Evolutionary conservation across 1,140 invertebrate species (phyloP).

Genomic region (Planococcus citri): DNA sequence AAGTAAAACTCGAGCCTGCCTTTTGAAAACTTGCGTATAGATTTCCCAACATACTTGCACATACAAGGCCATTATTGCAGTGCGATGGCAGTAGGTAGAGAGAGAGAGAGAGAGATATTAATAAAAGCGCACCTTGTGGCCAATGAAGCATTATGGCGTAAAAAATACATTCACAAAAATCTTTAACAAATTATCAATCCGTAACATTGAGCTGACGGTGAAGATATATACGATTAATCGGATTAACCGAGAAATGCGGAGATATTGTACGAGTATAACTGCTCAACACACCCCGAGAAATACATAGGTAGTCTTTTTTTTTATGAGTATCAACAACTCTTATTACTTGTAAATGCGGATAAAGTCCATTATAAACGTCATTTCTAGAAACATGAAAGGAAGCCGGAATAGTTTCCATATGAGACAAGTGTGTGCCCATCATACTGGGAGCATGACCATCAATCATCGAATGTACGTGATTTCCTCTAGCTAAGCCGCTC

Average conservation of each 20-base stretch:
- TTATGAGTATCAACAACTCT: background rate
- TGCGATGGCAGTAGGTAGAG: no score
- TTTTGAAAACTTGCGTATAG: no score
- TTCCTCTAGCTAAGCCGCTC: conserved; percentile 9
- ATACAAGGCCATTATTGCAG: no score
- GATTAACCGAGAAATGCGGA: background rate
- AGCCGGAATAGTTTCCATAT: conserved; percentile 13
- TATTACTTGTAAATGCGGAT: conserved; percentile 50
- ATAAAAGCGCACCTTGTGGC: background rate
- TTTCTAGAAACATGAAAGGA: conserved; percentile 25
- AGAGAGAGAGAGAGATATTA: no score
- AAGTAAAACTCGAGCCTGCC: no score
- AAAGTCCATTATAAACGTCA: conserved; percentile 31
- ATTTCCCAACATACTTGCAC: no score
- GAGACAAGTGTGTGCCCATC: conserved; percentile 21
- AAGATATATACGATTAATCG: background rate
- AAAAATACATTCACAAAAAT: background rate
- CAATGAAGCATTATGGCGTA: background rate
- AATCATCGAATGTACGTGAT: conserved; percentile 10
- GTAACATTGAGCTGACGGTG: background rate
- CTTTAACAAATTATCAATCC: background rate
- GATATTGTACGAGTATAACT: background rate
- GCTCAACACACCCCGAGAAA: background rate
- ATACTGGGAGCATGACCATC: conserved; percentile 9
- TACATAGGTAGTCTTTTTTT: no score